phyloP scores from a whole-genome alignment of 2,797 vertebrate species.

The Hipposideros larvatus region DNA sequence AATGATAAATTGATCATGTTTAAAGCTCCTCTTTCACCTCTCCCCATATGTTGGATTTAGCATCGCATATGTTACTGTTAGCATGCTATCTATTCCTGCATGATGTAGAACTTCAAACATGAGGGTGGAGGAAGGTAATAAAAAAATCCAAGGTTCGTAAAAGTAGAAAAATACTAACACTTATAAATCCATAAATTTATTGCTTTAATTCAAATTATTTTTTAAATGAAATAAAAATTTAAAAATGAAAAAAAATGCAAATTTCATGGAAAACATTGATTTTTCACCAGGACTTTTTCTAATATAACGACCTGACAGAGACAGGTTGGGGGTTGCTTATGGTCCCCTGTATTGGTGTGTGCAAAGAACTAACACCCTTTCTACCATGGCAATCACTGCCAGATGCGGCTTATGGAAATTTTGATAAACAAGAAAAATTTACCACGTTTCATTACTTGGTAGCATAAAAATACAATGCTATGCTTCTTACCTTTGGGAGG shows the following conservation, averaged over 20 bases:
- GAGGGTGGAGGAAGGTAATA: constrained; percentile 20
- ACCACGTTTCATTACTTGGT: neutral
- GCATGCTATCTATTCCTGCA: constrained; percentile 33
- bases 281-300: neutral
- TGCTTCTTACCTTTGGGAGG: neutral
- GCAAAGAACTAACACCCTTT: neutral
- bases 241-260: neutral
- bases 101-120: constrained; percentile 52
- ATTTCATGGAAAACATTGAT: neutral
- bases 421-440: neutral
- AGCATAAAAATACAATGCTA: neutral
- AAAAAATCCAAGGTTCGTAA: constrained; percentile 30
- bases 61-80: constrained; percentile 74
- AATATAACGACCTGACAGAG: neutral
- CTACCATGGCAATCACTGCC: neutral
- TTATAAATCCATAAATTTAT: neutral
- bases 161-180: constrained; percentile 1
- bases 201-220: constrained; percentile 15
- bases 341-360: neutral
- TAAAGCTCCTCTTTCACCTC: constrained; percentile 81
- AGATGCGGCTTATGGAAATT: neutral
- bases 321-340: neutral
- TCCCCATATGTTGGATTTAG: constrained; percentile 81
- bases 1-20: constrained; percentile 81
- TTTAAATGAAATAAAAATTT: neutral